Percentiles rank a stretch among this genome's conserved stretches.
These are phyloP conservation scores for Lasioglossum baleicum DNA, from an alignment of 1,140 invertebrate species.

Conservation along the genomic window DNA sequence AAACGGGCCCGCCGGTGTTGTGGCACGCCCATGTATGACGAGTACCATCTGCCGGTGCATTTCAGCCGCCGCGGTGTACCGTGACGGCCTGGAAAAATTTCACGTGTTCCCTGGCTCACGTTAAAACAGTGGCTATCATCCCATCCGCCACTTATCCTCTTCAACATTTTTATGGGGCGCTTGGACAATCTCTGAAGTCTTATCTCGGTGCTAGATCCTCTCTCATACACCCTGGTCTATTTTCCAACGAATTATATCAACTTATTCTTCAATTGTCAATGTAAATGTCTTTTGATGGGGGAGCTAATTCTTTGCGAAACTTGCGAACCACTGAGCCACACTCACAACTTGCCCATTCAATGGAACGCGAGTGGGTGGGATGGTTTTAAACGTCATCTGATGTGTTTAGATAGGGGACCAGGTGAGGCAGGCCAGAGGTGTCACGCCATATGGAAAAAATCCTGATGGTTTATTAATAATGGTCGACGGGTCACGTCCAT, in stretches of 20 bases:
- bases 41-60: conserved; percentile 54
- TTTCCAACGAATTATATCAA: no score
- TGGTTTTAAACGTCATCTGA: conserved; percentile 12
- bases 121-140: conserved; percentile 9
- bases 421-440: conserved; percentile 28
- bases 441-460: conserved; percentile 32
- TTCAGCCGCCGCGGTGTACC: conserved; percentile 36
- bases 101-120: conserved; percentile 9
- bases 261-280: no score
- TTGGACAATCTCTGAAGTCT: no score
- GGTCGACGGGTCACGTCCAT: neutral
- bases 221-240: no score
- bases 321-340: conserved; percentile 22
- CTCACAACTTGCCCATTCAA: neutral
- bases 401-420: conserved; percentile 33
- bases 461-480: conserved; percentile 37
- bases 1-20: conserved; percentile 16
- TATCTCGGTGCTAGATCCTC: no score
- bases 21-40: conserved; percentile 54
- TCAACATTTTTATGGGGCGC: no score
- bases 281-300: no score
- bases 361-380: conserved; percentile 15
- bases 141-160: no score
- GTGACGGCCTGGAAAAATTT: conserved; percentile 49
- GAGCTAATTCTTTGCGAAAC: neutral